phyloP scores from a whole-genome alignment of 2,888 invertebrate genomes.

The Ramazzottius varieornatus region DNA sequence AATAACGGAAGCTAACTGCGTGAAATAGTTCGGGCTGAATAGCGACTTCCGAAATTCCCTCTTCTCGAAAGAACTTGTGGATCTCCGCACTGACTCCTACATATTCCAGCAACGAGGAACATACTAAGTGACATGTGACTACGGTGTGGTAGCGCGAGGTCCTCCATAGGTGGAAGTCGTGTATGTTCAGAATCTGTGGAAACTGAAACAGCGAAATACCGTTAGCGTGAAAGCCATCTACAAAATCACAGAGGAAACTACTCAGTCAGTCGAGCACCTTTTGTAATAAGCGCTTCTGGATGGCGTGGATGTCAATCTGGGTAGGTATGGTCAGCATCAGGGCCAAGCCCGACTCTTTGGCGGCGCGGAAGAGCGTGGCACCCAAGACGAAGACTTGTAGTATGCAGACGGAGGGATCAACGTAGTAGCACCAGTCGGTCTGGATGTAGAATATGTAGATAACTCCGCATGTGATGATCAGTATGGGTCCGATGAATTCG shows the following conservation, averaged over 20 bases:
- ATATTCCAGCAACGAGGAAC: constrained; percentile 5
- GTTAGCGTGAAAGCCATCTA: background rate
- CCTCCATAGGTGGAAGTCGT: constrained; percentile 71
- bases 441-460: background rate
- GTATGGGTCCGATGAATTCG: background rate
- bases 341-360: background rate
- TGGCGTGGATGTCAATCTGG: background rate
- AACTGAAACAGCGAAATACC: constrained; percentile 23
- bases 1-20: background rate
- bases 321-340: background rate
- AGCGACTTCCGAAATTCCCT: constrained; percentile 52
- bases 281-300: background rate
- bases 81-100: constrained; percentile 29
- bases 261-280: background rate
- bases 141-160: constrained; percentile 48
- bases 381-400: background rate
- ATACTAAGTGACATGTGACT: constrained; percentile 52
- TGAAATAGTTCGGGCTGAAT: background rate
- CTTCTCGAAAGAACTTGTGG: constrained; percentile 43
- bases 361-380: background rate
- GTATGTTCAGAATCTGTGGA: constrained; percentile 44
- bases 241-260: background rate
- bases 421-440: background rate
- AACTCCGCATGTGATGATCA: background rate
- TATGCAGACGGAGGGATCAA: background rate